Evolutionary conservation across 2,113 vertebrate genomes (phyloP).

Genomic region (Prolemur simus): DNA sequence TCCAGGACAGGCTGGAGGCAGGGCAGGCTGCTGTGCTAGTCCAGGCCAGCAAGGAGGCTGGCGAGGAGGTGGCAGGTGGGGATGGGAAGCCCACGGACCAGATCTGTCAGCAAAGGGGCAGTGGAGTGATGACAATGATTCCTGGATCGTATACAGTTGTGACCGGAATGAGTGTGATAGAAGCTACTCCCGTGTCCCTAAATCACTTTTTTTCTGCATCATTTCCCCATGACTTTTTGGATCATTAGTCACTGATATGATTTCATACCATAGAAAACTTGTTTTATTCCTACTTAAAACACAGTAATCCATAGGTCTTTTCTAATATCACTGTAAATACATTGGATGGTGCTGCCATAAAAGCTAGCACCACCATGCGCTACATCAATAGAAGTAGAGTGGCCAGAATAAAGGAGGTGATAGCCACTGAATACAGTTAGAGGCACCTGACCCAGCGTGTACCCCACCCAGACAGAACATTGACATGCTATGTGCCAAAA

Average conservation of each 20-base stretch:
- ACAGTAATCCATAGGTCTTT: too few relatives aligned
- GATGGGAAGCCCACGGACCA: rapidly evolving
- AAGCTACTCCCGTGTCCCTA: not conserved
- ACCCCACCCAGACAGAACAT: not conserved
- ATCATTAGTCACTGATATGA: not conserved
- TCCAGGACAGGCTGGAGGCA: not conserved
- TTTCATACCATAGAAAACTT: not conserved
- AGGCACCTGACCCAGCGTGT: too few relatives aligned
- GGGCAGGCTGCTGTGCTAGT: not conserved
- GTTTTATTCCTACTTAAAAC: not conserved
- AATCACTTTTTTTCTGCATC: not conserved
- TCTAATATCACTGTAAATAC: not conserved
- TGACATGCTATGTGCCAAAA: too few relatives aligned
- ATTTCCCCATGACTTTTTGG: not conserved
- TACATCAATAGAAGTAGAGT: not conserved
- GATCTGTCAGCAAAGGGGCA: not conserved
- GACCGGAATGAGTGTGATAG: not conserved
- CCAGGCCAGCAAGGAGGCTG: not conserved
- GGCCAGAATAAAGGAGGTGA: not conserved
- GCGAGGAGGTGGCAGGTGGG: not conserved
- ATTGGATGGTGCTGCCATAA: not conserved
- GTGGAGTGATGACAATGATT: not conserved
- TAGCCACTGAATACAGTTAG: not conserved
- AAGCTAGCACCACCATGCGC: not conserved
- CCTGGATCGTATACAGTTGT: not conserved